A percentile compares a stretch with the other conserved stretches of the same genome.
Conservation (phyloP, 1,140 invertebrate genomes). For the Cephus cinctus region DNA sequence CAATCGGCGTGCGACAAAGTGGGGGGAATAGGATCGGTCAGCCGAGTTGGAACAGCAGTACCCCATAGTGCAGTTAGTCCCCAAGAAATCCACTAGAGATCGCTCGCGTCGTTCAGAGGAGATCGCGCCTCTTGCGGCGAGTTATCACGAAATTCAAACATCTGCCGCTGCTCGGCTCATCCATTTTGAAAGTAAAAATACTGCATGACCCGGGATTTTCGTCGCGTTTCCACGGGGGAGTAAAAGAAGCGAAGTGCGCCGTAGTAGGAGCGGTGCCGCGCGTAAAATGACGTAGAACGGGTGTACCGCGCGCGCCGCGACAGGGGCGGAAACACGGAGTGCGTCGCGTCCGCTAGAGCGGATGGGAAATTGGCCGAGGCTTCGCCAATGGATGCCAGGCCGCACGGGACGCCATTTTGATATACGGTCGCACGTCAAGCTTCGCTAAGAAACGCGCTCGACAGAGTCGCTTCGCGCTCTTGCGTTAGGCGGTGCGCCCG, state of each 20-base stretch:
- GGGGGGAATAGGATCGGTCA: no score
- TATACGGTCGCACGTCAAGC: constrained; percentile 48
- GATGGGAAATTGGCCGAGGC: constrained; percentile 36
- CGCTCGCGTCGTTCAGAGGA: no score
- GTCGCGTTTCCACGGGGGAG: constrained; percentile 16
- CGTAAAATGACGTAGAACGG: background rate
- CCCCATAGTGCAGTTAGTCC: no score
- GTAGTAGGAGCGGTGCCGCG: constrained; percentile 10
- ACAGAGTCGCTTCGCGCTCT: constrained; percentile 16
- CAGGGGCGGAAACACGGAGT: constrained; percentile 18
- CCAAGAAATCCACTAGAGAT: no score
- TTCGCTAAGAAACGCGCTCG: constrained; percentile 9
- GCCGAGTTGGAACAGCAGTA: no score
- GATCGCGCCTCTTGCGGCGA: constrained; percentile 25
- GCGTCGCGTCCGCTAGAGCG: constrained; percentile 16
- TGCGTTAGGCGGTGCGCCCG: constrained; percentile 15
- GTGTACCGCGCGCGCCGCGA: constrained; percentile 14
- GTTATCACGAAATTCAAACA: constrained; percentile 30
- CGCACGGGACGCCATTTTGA: constrained; percentile 51
- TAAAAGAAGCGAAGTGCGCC: constrained; percentile 30
- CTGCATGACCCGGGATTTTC: constrained; percentile 35
- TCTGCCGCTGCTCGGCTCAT: constrained; percentile 23
- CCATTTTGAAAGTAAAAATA: constrained; percentile 51
- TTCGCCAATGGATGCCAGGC: constrained; percentile 42
- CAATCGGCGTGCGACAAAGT: no score